phyloP scores from a whole-genome alignment of 2,888 invertebrate genomes.

The Ephialtes manifestator region DNA sequence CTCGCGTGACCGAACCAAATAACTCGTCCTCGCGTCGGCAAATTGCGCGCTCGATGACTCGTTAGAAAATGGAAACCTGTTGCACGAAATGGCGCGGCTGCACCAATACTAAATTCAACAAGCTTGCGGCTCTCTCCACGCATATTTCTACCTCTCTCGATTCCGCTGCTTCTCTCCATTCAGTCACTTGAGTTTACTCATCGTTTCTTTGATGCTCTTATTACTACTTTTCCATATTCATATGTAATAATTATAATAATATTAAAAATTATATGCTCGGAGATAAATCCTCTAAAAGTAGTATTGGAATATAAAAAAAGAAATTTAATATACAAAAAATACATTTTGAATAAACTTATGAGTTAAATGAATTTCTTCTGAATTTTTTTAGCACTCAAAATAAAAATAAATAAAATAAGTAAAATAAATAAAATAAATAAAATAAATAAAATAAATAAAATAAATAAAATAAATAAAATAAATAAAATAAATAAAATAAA shows the following conservation, averaged over 20 bases:
- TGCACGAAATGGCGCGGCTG: conserved; percentile 68
- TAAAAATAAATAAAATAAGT: no score
- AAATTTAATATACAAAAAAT: neutral
- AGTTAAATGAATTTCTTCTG: no score
- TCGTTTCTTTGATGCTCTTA: conserved; percentile 1
- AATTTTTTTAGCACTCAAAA: no score
- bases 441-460: no score
- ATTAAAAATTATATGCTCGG: no score
- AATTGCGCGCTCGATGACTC: conserved; percentile 71
- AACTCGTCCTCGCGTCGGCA: conserved; percentile 66
- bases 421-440: no score
- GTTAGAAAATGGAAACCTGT: conserved; percentile 71
- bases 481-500: no score
- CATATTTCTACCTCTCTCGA: conserved; percentile 41
- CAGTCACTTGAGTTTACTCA: neutral
- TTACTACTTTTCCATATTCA: neutral
- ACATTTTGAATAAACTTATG: neutral
- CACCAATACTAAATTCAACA: conserved; percentile 49
- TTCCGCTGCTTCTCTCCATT: neutral
- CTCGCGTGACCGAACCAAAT: conserved; percentile 68
- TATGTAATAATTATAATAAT: neutral
- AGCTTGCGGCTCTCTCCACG: conserved; percentile 3
- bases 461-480: no score
- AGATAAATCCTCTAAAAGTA: no score
- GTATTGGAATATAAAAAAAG: neutral